Evolutionary conservation across 2,113 vertebrate genomes (phyloP).

Genomic region (Thunnus maccoyii): DNA sequence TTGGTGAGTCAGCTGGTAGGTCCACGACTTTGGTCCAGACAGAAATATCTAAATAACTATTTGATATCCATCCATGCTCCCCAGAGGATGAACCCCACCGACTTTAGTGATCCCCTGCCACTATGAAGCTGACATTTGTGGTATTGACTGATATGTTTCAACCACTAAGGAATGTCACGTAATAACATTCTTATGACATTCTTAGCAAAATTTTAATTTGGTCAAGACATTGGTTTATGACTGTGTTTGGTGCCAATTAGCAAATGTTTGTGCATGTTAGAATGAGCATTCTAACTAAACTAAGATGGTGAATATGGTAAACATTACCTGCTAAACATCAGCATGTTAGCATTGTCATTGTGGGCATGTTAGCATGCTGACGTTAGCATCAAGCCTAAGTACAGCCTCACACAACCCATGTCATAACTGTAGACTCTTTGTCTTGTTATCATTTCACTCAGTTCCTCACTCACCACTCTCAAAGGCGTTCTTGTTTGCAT

Average conservation of each 20-base stretch:
- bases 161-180: too few relatives aligned
- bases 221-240: too few relatives aligned
- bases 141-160: too few relatives aligned
- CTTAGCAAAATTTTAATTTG: too few relatives aligned
- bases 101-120: too few relatives aligned
- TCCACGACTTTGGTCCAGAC: background rate
- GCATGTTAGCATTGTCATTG: background rate
- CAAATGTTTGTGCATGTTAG: background rate
- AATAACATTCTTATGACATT: too few relatives aligned
- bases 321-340: background rate
- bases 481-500: constrained; percentile 28
- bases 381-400: background rate
- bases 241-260: background rate
- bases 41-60: background rate
- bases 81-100: too few relatives aligned
- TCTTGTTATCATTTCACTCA: background rate
- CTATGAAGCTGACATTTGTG: too few relatives aligned
- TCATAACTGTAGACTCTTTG: background rate
- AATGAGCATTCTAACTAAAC: background rate
- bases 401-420: background rate
- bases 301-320: background rate
- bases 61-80: too few relatives aligned
- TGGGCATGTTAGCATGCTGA: background rate
- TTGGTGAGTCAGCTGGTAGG: background rate
- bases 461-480: background rate